Percentiles rank a stretch among this genome's conserved stretches.
Evolutionary conservation across 1,140 invertebrate genomes (phyloP).

Genomic region (Polypedilum vanderplanki): DNA sequence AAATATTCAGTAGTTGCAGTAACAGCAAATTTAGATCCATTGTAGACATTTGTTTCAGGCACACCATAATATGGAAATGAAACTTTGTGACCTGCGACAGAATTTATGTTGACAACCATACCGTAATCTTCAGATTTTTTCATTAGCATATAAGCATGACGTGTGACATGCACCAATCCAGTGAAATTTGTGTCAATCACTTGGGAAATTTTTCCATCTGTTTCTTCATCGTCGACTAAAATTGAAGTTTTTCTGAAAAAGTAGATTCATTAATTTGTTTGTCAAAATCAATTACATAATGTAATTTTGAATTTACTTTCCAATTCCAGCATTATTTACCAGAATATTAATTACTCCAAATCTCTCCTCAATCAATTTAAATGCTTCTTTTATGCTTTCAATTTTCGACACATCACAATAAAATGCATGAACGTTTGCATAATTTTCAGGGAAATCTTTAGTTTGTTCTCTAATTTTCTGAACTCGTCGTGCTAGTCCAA

Average conservation of each 20-base stretch:
- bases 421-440: constrained; percentile 39
- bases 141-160: neutral
- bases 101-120: constrained; percentile 38
- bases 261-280: neutral
- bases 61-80: constrained; percentile 37
- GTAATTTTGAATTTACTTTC: neutral
- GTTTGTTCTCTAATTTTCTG: constrained; percentile 39
- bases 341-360: constrained; percentile 57
- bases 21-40: constrained; percentile 53
- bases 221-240: neutral
- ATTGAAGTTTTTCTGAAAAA: neutral
- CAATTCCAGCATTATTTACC: constrained; percentile 61
- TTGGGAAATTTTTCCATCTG: neutral
- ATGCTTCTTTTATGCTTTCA: constrained; percentile 54
- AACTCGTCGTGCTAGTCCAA: constrained; percentile 47
- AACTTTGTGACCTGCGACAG: constrained; percentile 48
- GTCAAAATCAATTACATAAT: neutral
- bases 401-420: constrained; percentile 54
- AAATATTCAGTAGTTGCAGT: constrained; percentile 52
- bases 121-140: neutral
- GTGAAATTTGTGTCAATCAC: neutral
- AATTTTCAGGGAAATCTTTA: constrained; percentile 28
- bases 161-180: neutral
- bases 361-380: constrained; percentile 51
- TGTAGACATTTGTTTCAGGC: constrained; percentile 45